Evolutionary conservation across 2,888 invertebrate species (phyloP).

Genomic region (Oscheius sp.): DNA sequence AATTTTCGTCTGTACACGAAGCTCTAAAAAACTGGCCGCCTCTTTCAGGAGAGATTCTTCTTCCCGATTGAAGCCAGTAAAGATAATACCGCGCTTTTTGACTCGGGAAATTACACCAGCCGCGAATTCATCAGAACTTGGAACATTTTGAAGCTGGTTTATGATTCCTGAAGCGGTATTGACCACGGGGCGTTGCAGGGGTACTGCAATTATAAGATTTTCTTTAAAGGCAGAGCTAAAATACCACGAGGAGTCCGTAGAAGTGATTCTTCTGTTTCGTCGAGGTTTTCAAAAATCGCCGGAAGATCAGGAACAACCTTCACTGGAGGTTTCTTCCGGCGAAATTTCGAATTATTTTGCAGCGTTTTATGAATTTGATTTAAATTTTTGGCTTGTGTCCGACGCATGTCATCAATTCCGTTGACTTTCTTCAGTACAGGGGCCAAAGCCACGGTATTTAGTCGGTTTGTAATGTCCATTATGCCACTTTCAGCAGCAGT

Average conservation of each 20-base stretch:
- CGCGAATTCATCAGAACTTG: slow-evolving; percentile 35
- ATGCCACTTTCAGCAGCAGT: slow-evolving; percentile 8
- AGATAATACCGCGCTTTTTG: slow-evolving; percentile 40
- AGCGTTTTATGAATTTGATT: slow-evolving; percentile 34
- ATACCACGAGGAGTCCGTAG: slow-evolving; percentile 13
- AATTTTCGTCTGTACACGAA: slow-evolving; percentile 34
- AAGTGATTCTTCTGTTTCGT: not conserved
- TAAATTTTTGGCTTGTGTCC: slow-evolving; percentile 36
- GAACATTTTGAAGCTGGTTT: slow-evolving; percentile 24
- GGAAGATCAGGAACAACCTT: too few relatives aligned
- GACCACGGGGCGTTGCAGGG: not conserved
- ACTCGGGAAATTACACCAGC: not conserved
- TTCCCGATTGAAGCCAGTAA: slow-evolving; percentile 43
- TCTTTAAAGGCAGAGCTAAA: not conserved
- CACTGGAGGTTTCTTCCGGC: not conserved
- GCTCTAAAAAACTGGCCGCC: slow-evolving; percentile 31
- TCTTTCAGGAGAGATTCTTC: slow-evolving; percentile 38
- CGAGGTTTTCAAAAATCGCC: not conserved
- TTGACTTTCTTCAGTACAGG: not conserved
- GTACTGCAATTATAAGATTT: not conserved
- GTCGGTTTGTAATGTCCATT: slow-evolving; percentile 7
- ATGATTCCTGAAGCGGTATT: slow-evolving; percentile 29
- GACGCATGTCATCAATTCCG: slow-evolving; percentile 41
- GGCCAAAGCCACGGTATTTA: not conserved
- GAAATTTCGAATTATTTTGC: slow-evolving; percentile 20